Evolutionary conservation across 1,140 invertebrate species (phyloP).

Genomic region (Ceratosolen solmsi): DNA sequence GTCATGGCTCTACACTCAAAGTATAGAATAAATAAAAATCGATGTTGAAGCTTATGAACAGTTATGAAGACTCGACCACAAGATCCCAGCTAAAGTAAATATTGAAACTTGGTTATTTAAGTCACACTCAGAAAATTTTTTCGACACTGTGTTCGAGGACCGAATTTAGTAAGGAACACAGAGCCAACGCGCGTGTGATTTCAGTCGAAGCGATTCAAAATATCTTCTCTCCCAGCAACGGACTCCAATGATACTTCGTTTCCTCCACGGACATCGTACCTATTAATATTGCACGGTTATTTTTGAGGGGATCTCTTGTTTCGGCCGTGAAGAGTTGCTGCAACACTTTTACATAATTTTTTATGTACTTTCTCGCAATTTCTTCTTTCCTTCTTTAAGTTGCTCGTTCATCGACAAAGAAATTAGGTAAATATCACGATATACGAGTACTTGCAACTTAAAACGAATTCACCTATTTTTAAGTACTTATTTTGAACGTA

Average conservation of each 20-base stretch:
- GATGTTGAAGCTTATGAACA: no score
- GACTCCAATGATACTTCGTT: slow-evolving; percentile 1
- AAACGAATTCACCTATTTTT: no score
- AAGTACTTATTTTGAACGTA: no score
- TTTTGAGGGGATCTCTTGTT: slow-evolving; percentile 59
- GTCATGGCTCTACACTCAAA: no score
- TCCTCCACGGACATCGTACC: slow-evolving; percentile 54
- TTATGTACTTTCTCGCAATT: background rate
- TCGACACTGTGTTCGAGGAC: background rate
- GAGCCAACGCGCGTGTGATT: slow-evolving; percentile 16
- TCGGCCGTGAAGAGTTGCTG: background rate
- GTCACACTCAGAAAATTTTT: no score
- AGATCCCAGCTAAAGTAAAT: no score
- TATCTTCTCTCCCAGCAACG: slow-evolving; percentile 59
- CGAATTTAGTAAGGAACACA: slow-evolving; percentile 52
- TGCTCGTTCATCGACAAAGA: no score
- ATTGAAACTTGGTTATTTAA: no score
- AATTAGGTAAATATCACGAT: no score
- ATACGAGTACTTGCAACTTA: no score
- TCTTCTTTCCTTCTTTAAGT: background rate
- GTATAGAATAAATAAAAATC: no score
- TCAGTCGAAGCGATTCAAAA: slow-evolving; percentile 61
- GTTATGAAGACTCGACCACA: no score
- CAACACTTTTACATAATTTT: background rate
- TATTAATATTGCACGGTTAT: slow-evolving; percentile 69